Percentiles rank a stretch among this genome's conserved stretches.
Conservation (phyloP, 1,140 invertebrate species). For the Saxidomus purpurata region DNA sequence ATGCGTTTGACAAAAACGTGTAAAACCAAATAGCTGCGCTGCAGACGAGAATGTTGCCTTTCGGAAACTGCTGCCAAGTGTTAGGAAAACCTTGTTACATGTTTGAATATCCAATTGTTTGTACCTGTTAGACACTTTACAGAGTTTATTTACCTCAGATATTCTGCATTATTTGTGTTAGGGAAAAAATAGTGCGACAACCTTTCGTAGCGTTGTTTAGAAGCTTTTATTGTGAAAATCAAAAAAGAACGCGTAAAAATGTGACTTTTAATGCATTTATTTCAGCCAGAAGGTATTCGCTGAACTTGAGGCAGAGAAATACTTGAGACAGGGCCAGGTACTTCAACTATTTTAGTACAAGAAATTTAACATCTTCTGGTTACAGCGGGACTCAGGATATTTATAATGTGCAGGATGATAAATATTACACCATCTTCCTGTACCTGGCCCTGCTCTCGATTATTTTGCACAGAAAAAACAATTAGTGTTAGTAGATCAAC, state of each 20-base stretch:
- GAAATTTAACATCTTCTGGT: not conserved
- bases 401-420: not conserved
- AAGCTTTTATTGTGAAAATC: no score
- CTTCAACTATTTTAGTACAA: not conserved
- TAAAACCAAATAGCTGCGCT: not conserved
- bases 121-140: not conserved
- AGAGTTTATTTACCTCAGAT: not conserved
- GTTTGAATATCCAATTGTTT: not conserved
- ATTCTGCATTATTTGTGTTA: not conserved
- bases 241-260: not conserved
- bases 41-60: not conserved
- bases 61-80: not conserved
- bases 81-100: not conserved
- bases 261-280: not conserved
- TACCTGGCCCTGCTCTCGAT: constrained; percentile 14
- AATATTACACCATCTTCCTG: not conserved
- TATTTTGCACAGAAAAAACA: not conserved
- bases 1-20: not conserved
- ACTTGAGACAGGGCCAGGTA: constrained; percentile 12
- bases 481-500: not conserved
- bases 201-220: no score
- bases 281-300: not conserved
- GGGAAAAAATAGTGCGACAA: no score
- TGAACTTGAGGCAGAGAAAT: not conserved
- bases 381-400: constrained; percentile 21